Evolutionary conservation across 2,888 invertebrate genomes (phyloP), one percentile per base, ranked within the genome.

Genomic region (Zelleria hepariella): DNA sequence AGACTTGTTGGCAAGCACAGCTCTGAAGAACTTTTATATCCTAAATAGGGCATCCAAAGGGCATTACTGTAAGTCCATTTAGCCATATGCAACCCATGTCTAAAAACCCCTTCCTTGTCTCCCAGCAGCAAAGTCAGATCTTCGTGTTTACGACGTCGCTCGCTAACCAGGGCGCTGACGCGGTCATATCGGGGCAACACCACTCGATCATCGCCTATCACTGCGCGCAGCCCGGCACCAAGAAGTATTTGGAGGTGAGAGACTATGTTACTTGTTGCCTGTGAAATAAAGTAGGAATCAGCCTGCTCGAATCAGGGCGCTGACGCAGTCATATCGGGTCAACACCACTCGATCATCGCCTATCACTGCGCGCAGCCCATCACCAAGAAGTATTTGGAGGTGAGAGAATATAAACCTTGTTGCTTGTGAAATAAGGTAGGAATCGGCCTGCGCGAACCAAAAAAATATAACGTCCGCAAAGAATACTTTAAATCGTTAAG

Each of bases 91-190:
- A n/a, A n/a, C n/a, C 10, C 49, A 53, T 23, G 25, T 53, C 23
- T 53, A 24, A 53, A 53, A n/a, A 24, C 8, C 53, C 24, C 10
- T 7, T 23, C 53, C 23, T 2, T 10, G 26, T 24, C 72, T 94
- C 95, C 95, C 96, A 97, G 89, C 98, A 98, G 85, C 98, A 98
- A 86, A 98, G 96, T 86, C 98, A 98, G 84, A 97, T 98, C 79
- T 98, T 98, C 91, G 98, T 98, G 68, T 98, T 98, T 89, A 96
- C 97, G 23, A 98, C 98, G 7, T 90, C 94, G 71, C 87, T 98
- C 83, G 98, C 98, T 3, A 98, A 98, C 83, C 95, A 96, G 76
- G 98, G 97, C 5, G 98, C 98, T 0, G 98, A 98, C 71, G 93
- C 96, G 15, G 98, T 98, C 15, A 86, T 96, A 63, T 94, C 94